Conservation (phyloP, 2,888 invertebrate species). For the Heliconius aoede region DNA sequence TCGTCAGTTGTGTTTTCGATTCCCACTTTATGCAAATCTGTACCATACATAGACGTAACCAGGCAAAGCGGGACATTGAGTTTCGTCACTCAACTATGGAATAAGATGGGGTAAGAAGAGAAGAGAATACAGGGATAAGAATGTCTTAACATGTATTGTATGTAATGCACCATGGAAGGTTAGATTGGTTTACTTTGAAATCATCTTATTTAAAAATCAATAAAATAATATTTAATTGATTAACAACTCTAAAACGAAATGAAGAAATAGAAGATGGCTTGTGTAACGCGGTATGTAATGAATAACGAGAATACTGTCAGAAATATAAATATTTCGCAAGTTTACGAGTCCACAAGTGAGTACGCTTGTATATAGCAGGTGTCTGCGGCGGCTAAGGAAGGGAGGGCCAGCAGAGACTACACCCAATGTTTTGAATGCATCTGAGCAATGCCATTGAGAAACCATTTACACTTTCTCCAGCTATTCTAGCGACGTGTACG, state of each 20-base stretch:
- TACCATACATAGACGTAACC: too few relatives aligned
- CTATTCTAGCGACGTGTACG: neutral
- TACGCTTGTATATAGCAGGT: neutral
- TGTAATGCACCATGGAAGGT: too few relatives aligned
- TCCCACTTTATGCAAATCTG: too few relatives aligned
- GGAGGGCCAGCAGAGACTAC: neutral
- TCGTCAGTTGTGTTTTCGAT: too few relatives aligned
- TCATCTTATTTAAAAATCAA: neutral
- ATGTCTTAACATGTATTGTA: too few relatives aligned
- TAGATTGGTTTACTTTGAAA: too few relatives aligned
- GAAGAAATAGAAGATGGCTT: neutral
- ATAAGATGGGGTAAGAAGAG: too few relatives aligned
- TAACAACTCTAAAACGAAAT: neutral
- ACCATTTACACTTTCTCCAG: constrained; percentile 25
- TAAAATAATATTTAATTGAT: neutral
- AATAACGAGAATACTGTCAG: neutral
- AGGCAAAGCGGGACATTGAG: too few relatives aligned
- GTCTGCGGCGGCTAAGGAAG: neutral
- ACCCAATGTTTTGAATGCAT: constrained; percentile 26
- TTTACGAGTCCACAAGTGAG: neutral
- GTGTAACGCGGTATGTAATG: neutral
- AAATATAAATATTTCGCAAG: constrained; percentile 3
- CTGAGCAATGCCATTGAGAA: constrained; percentile 12
- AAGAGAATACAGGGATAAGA: too few relatives aligned
- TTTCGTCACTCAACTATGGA: too few relatives aligned